Conservation (phyloP, 2,113 vertebrate genomes). For the Pseudopipra pipra region DNA sequence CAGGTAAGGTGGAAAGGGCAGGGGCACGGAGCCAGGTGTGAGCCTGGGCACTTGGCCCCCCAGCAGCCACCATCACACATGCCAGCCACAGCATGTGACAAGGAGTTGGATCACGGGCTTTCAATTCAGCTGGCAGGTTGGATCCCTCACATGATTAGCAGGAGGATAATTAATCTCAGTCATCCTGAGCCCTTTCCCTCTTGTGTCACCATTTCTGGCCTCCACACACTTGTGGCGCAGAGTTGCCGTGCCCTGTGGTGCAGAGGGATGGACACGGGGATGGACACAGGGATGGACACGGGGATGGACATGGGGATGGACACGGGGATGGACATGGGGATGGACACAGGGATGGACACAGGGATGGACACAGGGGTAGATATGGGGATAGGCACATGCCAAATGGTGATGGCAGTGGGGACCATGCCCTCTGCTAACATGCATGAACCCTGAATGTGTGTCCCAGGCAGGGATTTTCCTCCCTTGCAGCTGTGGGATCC, state of each 20-base stretch:
- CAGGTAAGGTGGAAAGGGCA: background rate
- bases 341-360: no score
- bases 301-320: background rate
- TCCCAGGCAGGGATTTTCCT: background rate
- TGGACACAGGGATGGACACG: background rate
- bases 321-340: fast-evolving
- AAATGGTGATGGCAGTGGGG: fast-evolving
- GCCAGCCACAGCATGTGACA: background rate
- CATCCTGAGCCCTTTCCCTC: background rate
- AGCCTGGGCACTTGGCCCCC: fast-evolving
- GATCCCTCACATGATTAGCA: background rate
- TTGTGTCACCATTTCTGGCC: background rate
- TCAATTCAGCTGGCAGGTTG: background rate
- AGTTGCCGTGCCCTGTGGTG: fast-evolving
- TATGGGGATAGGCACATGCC: background rate
- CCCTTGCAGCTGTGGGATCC: background rate
- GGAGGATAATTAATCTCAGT: background rate
- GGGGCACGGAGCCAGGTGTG: fast-evolving
- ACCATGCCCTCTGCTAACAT: fast-evolving
- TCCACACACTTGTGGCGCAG: fast-evolving
- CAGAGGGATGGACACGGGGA: fast-evolving
- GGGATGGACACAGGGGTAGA: no score
- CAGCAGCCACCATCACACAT: fast-evolving
- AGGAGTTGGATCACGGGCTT: fast-evolving
- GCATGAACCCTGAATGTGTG: fast-evolving